Evolutionary conservation across 1,140 invertebrate genomes (phyloP), one percentile per base, ranked within the genome.

Genomic region (Druon quercuslanigerum): DNA sequence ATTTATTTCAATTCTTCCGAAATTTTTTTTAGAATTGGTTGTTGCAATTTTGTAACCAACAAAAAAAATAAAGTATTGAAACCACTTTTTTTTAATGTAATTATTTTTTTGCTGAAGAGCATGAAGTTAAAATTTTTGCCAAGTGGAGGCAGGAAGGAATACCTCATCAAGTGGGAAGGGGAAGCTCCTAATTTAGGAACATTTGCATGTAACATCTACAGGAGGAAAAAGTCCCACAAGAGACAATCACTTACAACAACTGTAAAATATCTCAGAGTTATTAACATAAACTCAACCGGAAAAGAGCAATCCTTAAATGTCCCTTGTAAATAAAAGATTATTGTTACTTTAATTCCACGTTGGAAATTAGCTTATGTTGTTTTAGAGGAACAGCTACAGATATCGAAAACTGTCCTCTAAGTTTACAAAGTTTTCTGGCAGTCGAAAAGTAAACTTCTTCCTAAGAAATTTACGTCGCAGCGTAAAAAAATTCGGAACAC

Each of bases 401-500:
- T 33, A 40, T 20, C 60, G 14, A 66, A 66, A 66, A 66, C 60
- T 66, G 60, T 66, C 60, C 33, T 40, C 25, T n/a, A 66, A 66
- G 33, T 66, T 66, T 40, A 16, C 46, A 20, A 33, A 66, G 14
- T 66, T 66, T 66, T 66, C 25, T 66, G 60, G 60, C 60, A 40
- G 60, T 40, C 25, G 60, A 66, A 66, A 66, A 66, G 60, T 66
- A 66, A 66, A 66, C 60, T 66, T 66, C 20, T 66, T 40, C 40
- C n/a, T 46, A 66, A 66, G 60, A 66, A 66, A 66, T 66, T 66
- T 66, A 66, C 60, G 60, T 66, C 60, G 60, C 60, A 66, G 40
- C 25, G 13, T 66, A 66, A 13, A 40, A 51, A 57, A 74, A 60
- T 74, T 74, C 73, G 51, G 56, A 51, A 57, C 73, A 74, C 73